These are phyloP conservation scores for Prunella strophiata DNA, from an alignment of 2,797 vertebrate species.

Conservation along the genomic window DNA sequence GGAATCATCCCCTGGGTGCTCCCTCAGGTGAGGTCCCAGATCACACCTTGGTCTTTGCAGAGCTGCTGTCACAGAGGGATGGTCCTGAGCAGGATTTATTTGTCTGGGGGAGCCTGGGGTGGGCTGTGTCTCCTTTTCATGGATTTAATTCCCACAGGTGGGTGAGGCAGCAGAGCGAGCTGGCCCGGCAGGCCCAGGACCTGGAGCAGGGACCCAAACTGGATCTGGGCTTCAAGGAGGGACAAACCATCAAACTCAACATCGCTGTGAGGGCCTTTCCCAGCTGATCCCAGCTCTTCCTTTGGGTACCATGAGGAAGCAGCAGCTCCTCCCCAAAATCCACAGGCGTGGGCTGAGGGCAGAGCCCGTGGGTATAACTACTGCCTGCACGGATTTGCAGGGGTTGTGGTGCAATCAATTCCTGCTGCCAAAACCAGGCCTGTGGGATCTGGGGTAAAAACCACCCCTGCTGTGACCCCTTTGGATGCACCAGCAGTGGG, in stretches of 20 bases:
- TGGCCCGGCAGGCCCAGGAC: constrained; percentile 87
- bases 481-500: not conserved
- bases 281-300: fast-evolving
- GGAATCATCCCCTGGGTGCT: not conserved
- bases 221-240: constrained; percentile 96
- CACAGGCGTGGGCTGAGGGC: fast-evolving
- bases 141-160: constrained; percentile 77
- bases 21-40: fast-evolving
- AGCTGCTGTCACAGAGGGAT: not conserved
- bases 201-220: constrained; percentile 85
- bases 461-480: not conserved
- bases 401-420: fast-evolving
- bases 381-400: not conserved
- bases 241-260: constrained; percentile 96
- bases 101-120: not conserved
- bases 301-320: not conserved
- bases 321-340: fast-evolving
- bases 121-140: not conserved
- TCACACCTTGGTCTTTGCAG: not conserved
- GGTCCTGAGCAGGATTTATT: not conserved
- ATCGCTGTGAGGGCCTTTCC: constrained; percentile 85
- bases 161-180: constrained; percentile 93
- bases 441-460: not conserved
- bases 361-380: fast-evolving
- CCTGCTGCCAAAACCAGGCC: not conserved